A percentile compares a stretch with the other conserved stretches of the same genome.
These are phyloP conservation scores for Diploptera punctata DNA, from an alignment of 2,888 invertebrate genomes.

Conservation along the genomic window DNA sequence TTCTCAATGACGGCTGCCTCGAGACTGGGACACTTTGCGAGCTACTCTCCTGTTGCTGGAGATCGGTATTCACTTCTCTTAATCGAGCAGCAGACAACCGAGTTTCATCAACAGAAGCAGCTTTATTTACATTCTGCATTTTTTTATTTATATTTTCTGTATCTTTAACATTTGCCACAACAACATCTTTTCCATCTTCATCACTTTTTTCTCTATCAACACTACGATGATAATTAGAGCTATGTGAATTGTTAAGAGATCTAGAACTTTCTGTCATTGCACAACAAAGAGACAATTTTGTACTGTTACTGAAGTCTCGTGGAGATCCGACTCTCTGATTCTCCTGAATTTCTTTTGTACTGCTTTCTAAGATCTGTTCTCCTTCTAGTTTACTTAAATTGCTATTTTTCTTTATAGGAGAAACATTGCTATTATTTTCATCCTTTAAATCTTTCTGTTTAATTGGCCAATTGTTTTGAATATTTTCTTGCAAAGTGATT, in stretches of 20 bases:
- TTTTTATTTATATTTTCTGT: neutral
- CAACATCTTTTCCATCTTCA: neutral
- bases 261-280: conserved; percentile 57
- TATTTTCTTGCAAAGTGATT: conserved; percentile 32
- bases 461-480: conserved; percentile 12
- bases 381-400: neutral
- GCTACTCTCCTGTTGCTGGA: neutral
- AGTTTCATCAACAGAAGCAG: conserved; percentile 28
- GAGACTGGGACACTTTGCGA: conserved; percentile 1
- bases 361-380: neutral
- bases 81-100: neutral
- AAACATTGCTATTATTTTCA: neutral
- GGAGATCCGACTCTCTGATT: conserved; percentile 12
- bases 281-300: conserved; percentile 50
- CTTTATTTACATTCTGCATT: neutral
- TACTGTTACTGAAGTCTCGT: conserved; percentile 35
- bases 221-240: conserved; percentile 30
- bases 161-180: neutral
- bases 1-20: neutral
- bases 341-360: conserved; percentile 1
- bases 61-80: neutral
- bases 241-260: conserved; percentile 28
- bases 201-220: neutral
- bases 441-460: neutral
- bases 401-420: neutral